These are phyloP conservation scores for Diaperis boleti DNA, from an alignment of 2,888 invertebrate species.

Conservation along the genomic window DNA sequence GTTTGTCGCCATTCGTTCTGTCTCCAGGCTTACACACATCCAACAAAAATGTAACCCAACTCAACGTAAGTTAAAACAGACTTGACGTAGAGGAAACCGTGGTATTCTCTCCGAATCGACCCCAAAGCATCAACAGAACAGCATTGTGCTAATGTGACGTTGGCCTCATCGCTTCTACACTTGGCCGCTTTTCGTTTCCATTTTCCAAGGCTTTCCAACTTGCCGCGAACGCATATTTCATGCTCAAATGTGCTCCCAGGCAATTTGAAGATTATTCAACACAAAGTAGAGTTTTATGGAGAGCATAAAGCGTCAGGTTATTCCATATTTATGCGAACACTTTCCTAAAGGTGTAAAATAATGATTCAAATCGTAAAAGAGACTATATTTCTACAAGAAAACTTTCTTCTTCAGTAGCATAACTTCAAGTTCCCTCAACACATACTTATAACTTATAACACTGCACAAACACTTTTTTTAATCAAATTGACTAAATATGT, in stretches of 20 bases:
- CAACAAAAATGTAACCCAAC: conserved; percentile 21
- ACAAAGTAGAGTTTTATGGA: conserved; percentile 65
- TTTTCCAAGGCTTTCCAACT: conserved; percentile 56
- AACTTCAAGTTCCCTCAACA: no score
- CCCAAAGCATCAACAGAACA: conserved; percentile 55
- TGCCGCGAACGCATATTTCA: conserved; percentile 60
- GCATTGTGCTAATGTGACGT: conserved; percentile 63
- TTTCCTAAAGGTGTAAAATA: conserved; percentile 64
- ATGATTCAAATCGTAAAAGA: conserved; percentile 51
- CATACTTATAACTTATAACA: no score
- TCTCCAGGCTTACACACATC: conserved; percentile 47
- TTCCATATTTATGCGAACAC: conserved; percentile 64
- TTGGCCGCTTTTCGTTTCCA: conserved; percentile 60
- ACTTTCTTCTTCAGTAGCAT: background rate
- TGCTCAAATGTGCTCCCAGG: conserved; percentile 62
- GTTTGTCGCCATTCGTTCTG: conserved; percentile 61
- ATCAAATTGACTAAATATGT: no score
- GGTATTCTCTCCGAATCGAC: conserved; percentile 32
- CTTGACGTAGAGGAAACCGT: conserved; percentile 11
- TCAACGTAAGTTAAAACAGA: conserved; percentile 20
- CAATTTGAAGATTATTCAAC: conserved; percentile 67
- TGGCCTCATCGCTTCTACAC: conserved; percentile 63
- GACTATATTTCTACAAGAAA: conserved; percentile 42
- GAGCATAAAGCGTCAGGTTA: conserved; percentile 64
- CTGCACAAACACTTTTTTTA: no score